A percentile compares a stretch with the other conserved stretches of the same genome.
phyloP scores from a whole-genome alignment of 2,888 invertebrate species.

The Neuroscelio doddi region DNA sequence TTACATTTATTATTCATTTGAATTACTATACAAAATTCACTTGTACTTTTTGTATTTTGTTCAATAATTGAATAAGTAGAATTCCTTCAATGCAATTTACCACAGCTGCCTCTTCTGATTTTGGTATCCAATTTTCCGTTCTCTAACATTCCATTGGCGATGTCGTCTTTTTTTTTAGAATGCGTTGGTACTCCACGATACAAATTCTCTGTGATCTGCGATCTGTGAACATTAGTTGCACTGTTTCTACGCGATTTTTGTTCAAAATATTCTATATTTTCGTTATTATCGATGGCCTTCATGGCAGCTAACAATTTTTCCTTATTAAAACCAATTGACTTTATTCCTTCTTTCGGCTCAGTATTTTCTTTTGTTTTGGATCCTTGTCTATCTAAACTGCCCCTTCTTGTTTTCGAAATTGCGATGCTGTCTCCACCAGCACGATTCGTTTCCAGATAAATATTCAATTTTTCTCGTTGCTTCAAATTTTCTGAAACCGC shows the following conservation, averaged over 20 bases:
- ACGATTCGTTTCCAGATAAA: constrained; percentile 39
- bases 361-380: neutral
- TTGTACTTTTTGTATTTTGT: too few species aligned
- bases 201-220: constrained; percentile 66
- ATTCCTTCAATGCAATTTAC: too few species aligned
- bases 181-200: constrained; percentile 64
- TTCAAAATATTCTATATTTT: constrained; percentile 62
- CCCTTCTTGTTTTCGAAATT: constrained; percentile 8
- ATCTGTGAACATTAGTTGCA: constrained; percentile 44
- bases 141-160: constrained; percentile 60
- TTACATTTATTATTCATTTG: too few species aligned
- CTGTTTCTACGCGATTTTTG: constrained; percentile 49
- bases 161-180: constrained; percentile 58
- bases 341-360: constrained; percentile 11
- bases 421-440: constrained; percentile 8
- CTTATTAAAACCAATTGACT: constrained; percentile 69
- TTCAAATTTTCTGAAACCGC: neutral
- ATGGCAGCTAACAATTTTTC: constrained; percentile 77
- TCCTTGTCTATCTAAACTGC: constrained; percentile 13
- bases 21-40: too few species aligned
- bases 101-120: too few species aligned
- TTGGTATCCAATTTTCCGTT: too few species aligned
- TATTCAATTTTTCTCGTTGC: constrained; percentile 43
- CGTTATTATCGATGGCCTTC: constrained; percentile 77
- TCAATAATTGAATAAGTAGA: too few species aligned